phyloP scores from a whole-genome alignment of 2,113 vertebrate genomes.

The Mellivora capensis region DNA sequence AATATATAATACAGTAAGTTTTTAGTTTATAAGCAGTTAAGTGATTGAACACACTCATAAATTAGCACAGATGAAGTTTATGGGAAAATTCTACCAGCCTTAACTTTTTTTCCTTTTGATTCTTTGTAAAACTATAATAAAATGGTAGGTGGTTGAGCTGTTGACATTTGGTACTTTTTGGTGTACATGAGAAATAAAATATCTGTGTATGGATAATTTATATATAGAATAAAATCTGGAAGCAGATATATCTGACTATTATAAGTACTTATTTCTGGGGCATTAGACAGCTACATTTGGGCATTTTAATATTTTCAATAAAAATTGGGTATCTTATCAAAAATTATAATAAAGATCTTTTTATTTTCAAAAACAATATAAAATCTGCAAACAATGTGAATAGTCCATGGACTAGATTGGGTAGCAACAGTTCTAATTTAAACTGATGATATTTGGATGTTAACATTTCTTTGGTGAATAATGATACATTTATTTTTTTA shows the following conservation, averaged over 20 bases:
- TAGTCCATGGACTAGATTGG: not conserved
- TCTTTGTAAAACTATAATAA: not conserved
- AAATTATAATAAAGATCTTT: not conserved
- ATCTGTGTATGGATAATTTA: fast-evolving
- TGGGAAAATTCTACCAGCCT: not conserved
- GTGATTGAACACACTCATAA: not conserved
- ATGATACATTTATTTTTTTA: not conserved
- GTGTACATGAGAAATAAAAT: not conserved
- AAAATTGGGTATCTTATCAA: not conserved
- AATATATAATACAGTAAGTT: slow-evolving; percentile 93
- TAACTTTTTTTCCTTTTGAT: not conserved
- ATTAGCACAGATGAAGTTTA: not conserved
- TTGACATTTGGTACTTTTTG: not conserved
- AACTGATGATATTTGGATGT: not conserved
- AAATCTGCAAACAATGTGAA: not conserved
- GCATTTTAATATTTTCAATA: not conserved
- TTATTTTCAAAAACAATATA: not conserved
- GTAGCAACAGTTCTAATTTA: not conserved
- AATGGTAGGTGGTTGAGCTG: not conserved
- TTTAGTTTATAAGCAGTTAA: not conserved
- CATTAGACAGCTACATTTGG: not conserved
- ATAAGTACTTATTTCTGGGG: not conserved
- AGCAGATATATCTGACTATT: not conserved
- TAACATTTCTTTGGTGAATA: not conserved
- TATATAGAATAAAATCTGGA: not conserved